phyloP scores from a whole-genome alignment of 2,797 vertebrate genomes.

The Glossophaga mutica region DNA sequence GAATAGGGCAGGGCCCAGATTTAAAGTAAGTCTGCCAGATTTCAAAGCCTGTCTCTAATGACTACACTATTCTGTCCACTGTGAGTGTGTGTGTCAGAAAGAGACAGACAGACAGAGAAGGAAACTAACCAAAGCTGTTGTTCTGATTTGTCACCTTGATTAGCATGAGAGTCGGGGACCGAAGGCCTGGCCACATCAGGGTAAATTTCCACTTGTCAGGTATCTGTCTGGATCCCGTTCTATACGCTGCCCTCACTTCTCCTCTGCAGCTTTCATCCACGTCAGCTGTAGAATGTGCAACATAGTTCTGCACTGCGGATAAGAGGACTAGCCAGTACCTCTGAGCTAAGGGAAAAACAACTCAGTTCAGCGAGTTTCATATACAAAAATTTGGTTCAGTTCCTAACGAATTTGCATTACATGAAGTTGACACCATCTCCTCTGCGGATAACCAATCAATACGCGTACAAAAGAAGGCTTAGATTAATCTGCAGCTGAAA shows the following conservation, averaged over 20 bases:
- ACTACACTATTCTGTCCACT: not conserved
- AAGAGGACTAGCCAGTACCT: not conserved
- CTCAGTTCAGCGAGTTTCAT: not conserved
- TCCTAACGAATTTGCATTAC: not conserved
- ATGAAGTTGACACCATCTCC: slow-evolving; percentile 5
- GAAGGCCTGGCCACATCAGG: not conserved
- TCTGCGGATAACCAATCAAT: slow-evolving; percentile 39
- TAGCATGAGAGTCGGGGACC: not conserved
- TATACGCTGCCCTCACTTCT: not conserved
- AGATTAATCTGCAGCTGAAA: slow-evolving; percentile 20
- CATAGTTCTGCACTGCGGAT: not conserved
- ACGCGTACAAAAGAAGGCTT: slow-evolving; percentile 31
- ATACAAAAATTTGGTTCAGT: slow-evolving; percentile 22
- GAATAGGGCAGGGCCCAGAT: not conserved
- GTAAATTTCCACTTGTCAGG: not conserved
- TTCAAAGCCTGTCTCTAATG: not conserved
- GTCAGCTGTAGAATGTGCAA: not conserved
- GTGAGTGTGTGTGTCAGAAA: not conserved
- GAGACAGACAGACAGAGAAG: not conserved
- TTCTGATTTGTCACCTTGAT: not conserved
- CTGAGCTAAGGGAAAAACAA: not conserved
- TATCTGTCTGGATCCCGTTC: not conserved
- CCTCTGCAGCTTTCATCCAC: not conserved
- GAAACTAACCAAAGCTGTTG: not conserved
- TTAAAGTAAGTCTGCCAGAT: not conserved